Evolutionary conservation across 2,888 invertebrate genomes (phyloP).

Genomic region (Trichopoda pennipes): DNA sequence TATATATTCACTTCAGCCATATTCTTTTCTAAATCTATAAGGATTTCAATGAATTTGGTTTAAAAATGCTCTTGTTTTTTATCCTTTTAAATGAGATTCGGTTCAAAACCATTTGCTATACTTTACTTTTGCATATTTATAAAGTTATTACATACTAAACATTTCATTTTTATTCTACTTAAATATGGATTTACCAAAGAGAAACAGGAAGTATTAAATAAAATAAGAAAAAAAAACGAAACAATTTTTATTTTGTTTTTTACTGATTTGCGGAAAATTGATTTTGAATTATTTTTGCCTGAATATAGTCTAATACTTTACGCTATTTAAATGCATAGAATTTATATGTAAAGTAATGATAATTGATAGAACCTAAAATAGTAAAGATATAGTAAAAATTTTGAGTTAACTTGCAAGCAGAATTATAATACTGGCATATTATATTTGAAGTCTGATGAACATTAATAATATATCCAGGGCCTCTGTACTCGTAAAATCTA

Average conservation of each 20-base stretch:
- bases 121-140: constrained; percentile 22
- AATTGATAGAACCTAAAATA: too few relatives aligned
- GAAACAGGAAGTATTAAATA: too few relatives aligned
- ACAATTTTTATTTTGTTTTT: not conserved
- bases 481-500: too few relatives aligned
- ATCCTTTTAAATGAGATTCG: not conserved
- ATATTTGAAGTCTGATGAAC: too few relatives aligned
- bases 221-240: too few relatives aligned
- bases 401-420: too few relatives aligned
- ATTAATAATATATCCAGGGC: too few relatives aligned
- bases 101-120: constrained; percentile 17
- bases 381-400: too few relatives aligned
- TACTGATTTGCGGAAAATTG: constrained; percentile 16
- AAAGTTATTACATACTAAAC: constrained; percentile 2
- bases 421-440: too few relatives aligned
- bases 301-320: not conserved
- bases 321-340: not conserved
- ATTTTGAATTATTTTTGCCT: constrained; percentile 24
- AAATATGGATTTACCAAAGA: too few relatives aligned
- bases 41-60: constrained; percentile 19
- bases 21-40: constrained; percentile 26
- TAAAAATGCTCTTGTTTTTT: not conserved
- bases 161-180: too few relatives aligned
- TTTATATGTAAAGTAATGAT: too few relatives aligned
- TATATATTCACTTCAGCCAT: constrained; percentile 5